Evolutionary conservation across 53 echinoderm and acorn worm species (phyloP).

Genomic region (Luidia sarsii): DNA sequence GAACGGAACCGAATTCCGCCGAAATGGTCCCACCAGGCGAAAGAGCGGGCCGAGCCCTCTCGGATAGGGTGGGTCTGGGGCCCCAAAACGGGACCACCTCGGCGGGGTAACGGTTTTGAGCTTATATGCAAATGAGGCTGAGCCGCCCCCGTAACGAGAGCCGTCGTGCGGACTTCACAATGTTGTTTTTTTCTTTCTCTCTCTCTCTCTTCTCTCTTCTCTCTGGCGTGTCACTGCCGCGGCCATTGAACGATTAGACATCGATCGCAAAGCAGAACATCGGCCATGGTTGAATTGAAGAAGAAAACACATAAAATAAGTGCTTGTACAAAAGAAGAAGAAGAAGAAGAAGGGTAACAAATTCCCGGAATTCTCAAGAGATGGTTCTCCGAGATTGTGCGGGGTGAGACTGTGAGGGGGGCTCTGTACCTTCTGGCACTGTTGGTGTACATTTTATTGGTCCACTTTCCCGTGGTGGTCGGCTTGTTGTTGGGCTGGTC

Average conservation of each 20-base stretch:
- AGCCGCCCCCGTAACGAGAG: conserved; percentile 76
- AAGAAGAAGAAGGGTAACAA: too few species aligned
- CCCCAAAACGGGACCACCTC: conserved; percentile 20
- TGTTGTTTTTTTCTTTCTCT: too few species aligned
- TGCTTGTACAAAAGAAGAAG: not conserved
- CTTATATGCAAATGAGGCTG: conserved; percentile 99
- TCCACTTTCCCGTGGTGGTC: conserved; percentile 71
- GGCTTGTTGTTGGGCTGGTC: conserved; percentile 36
- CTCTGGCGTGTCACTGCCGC: conserved; percentile 69
- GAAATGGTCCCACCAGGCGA: conserved; percentile 49
- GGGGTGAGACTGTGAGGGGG: not conserved
- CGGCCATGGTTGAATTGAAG: conserved; percentile 11
- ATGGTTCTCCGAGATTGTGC: too few species aligned
- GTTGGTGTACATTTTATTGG: conserved; percentile 72
- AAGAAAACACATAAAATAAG: conserved; percentile 50
- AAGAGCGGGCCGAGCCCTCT: conserved; percentile 43
- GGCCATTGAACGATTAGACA: conserved; percentile 77
- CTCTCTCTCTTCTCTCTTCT: too few species aligned
- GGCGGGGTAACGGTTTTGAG: conserved; percentile 82
- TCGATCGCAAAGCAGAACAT: conserved; percentile 70
- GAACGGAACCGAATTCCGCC: not conserved
- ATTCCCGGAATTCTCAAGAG: too few species aligned
- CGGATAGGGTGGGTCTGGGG: conserved; percentile 7
- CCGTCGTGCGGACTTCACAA: conserved; percentile 87
- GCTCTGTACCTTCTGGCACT: conserved; percentile 93